Percentiles rank a stretch among this genome's conserved stretches.
Evolutionary conservation across 2,797 vertebrate species (phyloP).

Genomic region (Pangasius krempfi): DNA sequence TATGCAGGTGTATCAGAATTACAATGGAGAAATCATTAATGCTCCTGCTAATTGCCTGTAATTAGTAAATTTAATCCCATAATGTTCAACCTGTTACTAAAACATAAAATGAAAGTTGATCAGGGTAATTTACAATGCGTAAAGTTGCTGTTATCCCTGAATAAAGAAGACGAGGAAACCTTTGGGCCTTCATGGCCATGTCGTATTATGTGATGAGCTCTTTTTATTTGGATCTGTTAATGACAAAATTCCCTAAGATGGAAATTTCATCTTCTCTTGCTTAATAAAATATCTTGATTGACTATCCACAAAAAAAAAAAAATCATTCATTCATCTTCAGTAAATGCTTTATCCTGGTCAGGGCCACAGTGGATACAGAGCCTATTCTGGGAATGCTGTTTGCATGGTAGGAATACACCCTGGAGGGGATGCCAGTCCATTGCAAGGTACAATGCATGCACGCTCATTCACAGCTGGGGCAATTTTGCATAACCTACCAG

Average conservation of each 20-base stretch:
- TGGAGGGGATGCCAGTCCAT: neutral
- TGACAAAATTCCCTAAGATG: slow-evolving; percentile 12
- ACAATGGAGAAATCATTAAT: slow-evolving; percentile 68
- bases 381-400: neutral
- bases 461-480: neutral
- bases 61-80: slow-evolving; percentile 66
- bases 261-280: neutral
- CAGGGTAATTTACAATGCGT: slow-evolving; percentile 58
- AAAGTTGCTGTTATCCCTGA: slow-evolving; percentile 43
- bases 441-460: neutral
- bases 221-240: neutral
- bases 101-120: slow-evolving; percentile 64
- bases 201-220: slow-evolving; percentile 11
- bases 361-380: neutral
- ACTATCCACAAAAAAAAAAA: neutral
- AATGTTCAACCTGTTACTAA: slow-evolving; percentile 57
- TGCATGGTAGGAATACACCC: neutral
- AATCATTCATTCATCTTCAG: neutral
- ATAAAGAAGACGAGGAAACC: slow-evolving; percentile 28
- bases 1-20: slow-evolving; percentile 65
- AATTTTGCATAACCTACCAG: neutral
- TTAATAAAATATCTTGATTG: neutral
- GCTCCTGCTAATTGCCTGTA: slow-evolving; percentile 63
- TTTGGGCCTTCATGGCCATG: slow-evolving; percentile 5
- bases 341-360: neutral